Percentiles rank a stretch among this genome's conserved stretches.
phyloP scores from a whole-genome alignment of 2,888 invertebrate genomes.

The Priocnemis perturbator region DNA sequence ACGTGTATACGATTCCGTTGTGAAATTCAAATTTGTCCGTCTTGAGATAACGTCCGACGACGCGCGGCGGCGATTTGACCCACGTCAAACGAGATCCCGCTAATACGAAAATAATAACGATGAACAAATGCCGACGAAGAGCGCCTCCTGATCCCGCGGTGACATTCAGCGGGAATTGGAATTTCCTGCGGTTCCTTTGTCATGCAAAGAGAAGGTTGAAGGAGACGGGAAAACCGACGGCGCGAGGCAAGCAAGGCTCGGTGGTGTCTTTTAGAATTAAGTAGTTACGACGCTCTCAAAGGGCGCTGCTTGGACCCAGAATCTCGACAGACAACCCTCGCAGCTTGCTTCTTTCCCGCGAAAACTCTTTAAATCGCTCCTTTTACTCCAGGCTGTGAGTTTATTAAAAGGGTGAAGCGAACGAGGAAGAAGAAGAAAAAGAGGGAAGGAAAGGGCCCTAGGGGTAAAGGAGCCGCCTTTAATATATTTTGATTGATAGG shows the following conservation, averaged over 20 bases:
- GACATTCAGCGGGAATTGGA: conserved; percentile 60
- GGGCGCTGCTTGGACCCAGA: conserved; percentile 43
- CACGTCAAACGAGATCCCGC: no score
- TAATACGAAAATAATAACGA: conserved; percentile 47
- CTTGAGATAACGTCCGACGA: no score
- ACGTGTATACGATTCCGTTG: no score
- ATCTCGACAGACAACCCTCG: conserved; percentile 38
- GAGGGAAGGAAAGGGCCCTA: conserved; percentile 26
- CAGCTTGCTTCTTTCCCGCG: conserved; percentile 61
- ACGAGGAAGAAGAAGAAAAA: conserved; percentile 3
- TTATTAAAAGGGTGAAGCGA: conserved; percentile 70
- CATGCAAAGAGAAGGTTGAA: conserved; percentile 61
- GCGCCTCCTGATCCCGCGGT: conserved; percentile 41
- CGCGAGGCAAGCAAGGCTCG: conserved; percentile 39
- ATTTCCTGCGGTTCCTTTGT: conserved; percentile 69
- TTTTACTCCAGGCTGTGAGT: conserved; percentile 49
- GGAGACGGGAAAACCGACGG: conserved; percentile 33
- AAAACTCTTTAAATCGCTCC: conserved; percentile 65
- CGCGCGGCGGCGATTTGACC: no score
- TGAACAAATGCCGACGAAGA: conserved; percentile 31
- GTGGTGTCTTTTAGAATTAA: conserved; percentile 67
- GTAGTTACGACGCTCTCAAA: conserved; percentile 66
- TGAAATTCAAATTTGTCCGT: no score
- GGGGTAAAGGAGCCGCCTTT: conserved; percentile 48
- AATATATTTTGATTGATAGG: conserved; percentile 71